Evolutionary conservation across 2,888 invertebrate species (phyloP), one percentile per base, ranked within the genome.

Genomic region (Drosophila kanekoi): DNA sequence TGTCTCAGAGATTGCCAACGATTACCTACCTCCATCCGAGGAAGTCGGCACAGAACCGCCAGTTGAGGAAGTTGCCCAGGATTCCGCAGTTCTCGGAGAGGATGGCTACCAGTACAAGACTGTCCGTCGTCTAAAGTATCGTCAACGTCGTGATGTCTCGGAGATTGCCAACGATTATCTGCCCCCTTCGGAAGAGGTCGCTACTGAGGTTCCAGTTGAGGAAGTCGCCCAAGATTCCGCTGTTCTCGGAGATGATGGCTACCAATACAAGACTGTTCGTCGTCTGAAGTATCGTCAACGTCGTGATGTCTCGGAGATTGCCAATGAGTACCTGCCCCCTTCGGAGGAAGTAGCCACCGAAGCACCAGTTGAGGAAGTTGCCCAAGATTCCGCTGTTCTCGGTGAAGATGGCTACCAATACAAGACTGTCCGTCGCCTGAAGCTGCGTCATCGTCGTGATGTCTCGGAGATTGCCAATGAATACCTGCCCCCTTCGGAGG

Each of bases 71-170:
- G 63, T 53, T 0, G 44, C 65, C 6, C 74, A 78, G 40, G 83
- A 84, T 0, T 73, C 84, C 0, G 78, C 84, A 40, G 75, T 67
- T n/a, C 78, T 89, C 0, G 79, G 54, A 4, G 75, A 77, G 0
- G 81, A 89, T 63, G 88, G 89, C 0, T 89, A 89, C 63, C 67
- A 79, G 32, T 89, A 89, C 59, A 89, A 83, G 44, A 83, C 85
- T 0, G 77, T 89, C 0, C 79, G 84, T 9, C 81, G 84, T 1
- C 59, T 88, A n/a, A 88, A 89, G 18, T 81, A 85, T 28, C 84
- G 89, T 3, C 77, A 82, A 1, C 87, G 85, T 23, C 78, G 85
- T n/a, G 85, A 85, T 74, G 88, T 82, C 0, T 79, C 87, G 0
- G 86, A 86, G 56, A 73, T 79, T 16, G 73, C 77, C 62, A 79